These are phyloP conservation scores for Parauchenoglanis punctatus DNA, from an alignment of 2,797 vertebrate genomes.

Conservation along the genomic window DNA sequence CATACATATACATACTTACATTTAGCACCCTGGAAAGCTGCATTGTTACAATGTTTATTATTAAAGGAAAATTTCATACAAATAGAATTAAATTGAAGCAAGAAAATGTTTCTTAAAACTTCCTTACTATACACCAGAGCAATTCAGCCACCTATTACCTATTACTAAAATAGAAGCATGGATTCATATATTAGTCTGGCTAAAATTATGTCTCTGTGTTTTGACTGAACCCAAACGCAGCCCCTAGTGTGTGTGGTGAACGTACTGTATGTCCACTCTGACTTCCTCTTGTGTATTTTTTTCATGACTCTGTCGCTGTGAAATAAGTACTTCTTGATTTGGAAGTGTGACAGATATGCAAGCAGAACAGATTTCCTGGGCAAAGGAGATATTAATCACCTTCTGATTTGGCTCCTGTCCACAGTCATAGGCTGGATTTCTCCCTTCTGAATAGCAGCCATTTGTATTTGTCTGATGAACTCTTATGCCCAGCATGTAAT, in stretches of 20 bases:
- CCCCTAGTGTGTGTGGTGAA: neutral
- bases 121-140: neutral
- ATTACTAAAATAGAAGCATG: neutral
- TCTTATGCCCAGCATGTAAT: neutral
- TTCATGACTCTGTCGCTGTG: neutral
- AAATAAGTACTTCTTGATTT: constrained; percentile 9
- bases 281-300: neutral
- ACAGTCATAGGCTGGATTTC: constrained; percentile 7
- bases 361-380: constrained; percentile 14
- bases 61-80: neutral
- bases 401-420: constrained; percentile 14
- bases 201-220: neutral
- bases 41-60: neutral
- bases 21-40: neutral
- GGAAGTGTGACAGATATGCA: neutral
- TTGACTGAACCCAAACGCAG: neutral
- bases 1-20: neutral
- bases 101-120: neutral
- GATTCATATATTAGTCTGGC: neutral
- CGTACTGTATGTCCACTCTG: neutral
- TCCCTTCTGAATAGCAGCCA: constrained; percentile 17
- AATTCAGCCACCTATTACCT: neutral
- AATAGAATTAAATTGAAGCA: neutral
- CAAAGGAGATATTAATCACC: constrained; percentile 8
- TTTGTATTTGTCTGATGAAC: constrained; percentile 15